Percentiles rank a stretch among this genome's conserved stretches.
These are phyloP conservation scores for Thelaira solivaga DNA, from an alignment of 2,888 invertebrate species.

Conservation along the genomic window DNA sequence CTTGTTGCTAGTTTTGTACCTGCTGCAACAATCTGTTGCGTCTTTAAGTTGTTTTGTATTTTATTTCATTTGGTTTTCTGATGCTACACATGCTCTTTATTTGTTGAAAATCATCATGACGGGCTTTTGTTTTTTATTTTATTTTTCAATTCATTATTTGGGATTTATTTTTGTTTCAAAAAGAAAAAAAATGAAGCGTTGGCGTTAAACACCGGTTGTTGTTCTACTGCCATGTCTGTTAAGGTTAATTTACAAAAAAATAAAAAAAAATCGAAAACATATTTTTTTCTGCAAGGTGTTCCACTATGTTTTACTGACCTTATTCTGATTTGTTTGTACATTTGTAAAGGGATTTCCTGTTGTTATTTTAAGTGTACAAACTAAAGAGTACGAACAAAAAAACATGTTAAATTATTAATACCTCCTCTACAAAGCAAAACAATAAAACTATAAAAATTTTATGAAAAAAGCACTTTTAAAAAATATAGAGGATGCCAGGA, in stretches of 20 bases:
- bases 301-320: conserved; percentile 55
- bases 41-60: conserved; percentile 25
- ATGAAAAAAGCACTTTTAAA: no score
- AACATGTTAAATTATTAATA: not conserved
- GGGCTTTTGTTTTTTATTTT: conserved; percentile 10
- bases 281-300: conserved; percentile 59
- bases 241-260: not conserved
- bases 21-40: conserved; percentile 61
- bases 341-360: conserved; percentile 45
- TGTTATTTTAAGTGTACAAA: not conserved
- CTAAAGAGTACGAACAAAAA: not conserved
- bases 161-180: conserved; percentile 36
- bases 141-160: conserved; percentile 35
- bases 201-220: conserved; percentile 28
- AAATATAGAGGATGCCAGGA: no score
- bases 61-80: not conserved
- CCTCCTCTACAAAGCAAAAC: not conserved
- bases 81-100: conserved; percentile 44
- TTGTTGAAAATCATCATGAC: conserved; percentile 18
- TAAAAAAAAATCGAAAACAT: not conserved
- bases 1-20: conserved; percentile 43
- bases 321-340: conserved; percentile 45
- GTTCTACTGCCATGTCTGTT: not conserved
- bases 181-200: no score
- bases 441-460: no score